Percentiles rank a stretch among this genome's conserved stretches.
These are phyloP conservation scores for Aphaenogaster rudis DNA, from an alignment of 1,140 invertebrate genomes.

Conservation along the genomic window DNA sequence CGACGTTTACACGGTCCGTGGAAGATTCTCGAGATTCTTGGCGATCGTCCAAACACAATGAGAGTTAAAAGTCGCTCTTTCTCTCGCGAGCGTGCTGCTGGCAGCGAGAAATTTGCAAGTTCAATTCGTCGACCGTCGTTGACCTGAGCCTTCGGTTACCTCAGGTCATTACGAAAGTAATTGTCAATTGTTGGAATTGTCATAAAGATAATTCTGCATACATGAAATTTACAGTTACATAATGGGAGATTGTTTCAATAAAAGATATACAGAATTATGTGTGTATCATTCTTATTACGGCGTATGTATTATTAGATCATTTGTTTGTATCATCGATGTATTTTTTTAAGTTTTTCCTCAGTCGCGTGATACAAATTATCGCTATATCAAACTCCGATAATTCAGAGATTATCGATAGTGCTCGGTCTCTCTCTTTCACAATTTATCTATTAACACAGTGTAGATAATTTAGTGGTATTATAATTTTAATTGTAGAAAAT, in stretches of 20 bases:
- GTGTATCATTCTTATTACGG: neutral
- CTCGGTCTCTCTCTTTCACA: neutral
- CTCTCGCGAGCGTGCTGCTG: slow-evolving; percentile 48
- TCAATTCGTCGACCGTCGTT: slow-evolving; percentile 33
- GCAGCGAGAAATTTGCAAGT: slow-evolving; percentile 67
- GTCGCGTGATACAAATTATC: neutral
- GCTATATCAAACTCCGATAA: neutral
- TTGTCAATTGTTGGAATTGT: neutral
- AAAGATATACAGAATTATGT: slow-evolving; percentile 3
- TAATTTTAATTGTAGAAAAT: neutral
- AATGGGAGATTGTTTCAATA: neutral
- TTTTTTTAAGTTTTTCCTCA: neutral
- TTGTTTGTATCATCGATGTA: neutral
- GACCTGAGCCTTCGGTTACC: slow-evolving; percentile 37
- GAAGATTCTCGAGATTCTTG: slow-evolving; percentile 72
- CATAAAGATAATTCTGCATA: neutral
- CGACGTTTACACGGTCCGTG: slow-evolving; percentile 63
- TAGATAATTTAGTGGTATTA: neutral
- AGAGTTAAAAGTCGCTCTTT: slow-evolving; percentile 68
- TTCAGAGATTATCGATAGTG: neutral
- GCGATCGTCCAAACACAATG: slow-evolving; percentile 69
- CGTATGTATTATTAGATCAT: neutral
- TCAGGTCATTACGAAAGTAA: slow-evolving; percentile 22
- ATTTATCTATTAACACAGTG: neutral
- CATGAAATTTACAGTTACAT: neutral